Conservation (phyloP, 1,140 invertebrate genomes). For the Lineus longissimus region DNA sequence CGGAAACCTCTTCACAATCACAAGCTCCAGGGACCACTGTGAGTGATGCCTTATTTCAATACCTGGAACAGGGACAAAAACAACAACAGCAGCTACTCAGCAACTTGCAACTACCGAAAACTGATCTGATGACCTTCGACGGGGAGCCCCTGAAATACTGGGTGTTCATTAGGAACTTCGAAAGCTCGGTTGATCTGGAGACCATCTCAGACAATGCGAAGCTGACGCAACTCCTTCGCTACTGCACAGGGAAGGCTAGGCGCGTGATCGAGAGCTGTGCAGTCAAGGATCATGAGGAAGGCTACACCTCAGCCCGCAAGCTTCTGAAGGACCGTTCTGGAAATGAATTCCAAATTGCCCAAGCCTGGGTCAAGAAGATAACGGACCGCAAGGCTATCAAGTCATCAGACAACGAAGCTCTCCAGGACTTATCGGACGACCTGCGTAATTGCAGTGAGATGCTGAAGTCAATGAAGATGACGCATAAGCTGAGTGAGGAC, state of each 20-base stretch:
- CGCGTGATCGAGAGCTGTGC: background rate
- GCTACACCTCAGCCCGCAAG: background rate
- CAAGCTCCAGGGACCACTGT: too few relatives aligned
- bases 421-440: background rate
- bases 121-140: background rate
- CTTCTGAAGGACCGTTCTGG: slow-evolving; percentile 3
- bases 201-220: background rate
- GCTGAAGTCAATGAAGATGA: background rate
- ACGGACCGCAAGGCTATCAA: background rate
- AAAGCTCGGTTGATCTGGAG: background rate
- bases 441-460: background rate
- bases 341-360: background rate
- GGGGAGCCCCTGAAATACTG: slow-evolving; percentile 5
- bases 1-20: too few relatives aligned
- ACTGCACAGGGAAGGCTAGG: background rate
- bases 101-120: background rate
- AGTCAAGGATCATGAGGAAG: background rate
- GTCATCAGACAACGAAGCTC: background rate
- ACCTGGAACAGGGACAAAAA: background rate
- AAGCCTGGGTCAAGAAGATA: background rate
- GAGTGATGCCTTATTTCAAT: too few relatives aligned
- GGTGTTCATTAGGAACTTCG: background rate
- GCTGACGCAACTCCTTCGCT: background rate
- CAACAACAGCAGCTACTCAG: background rate
- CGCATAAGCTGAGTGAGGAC: background rate